Evolutionary conservation across 2,888 invertebrate species (phyloP), one percentile per base, ranked within the genome.

Genomic region (Drosophila paranaensis): DNA sequence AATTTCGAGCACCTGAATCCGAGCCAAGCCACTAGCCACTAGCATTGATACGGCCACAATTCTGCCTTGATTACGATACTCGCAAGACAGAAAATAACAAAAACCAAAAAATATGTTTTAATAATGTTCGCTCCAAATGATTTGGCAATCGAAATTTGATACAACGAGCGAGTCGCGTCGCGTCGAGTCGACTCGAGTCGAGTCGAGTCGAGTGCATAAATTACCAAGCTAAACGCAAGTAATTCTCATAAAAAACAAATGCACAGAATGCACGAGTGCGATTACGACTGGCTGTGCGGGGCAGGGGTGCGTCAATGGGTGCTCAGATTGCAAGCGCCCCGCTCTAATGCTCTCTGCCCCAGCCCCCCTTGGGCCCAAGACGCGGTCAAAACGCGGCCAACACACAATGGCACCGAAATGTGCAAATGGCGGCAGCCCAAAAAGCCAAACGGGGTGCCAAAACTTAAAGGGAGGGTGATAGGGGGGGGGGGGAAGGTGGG

Each of bases 81-180:
- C 51, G 8, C 27, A 57, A 37, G 53, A 50, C 50, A 6, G 42
- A 57, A 45, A 43, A 45, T 35, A 25, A 30, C 30, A 48, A 42
- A 56, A 56, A 33, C 14, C 37, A 53, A 54, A 57, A 66, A 70
- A 80, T 77, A 57, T 73, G 75, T 81, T 78, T 86, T 73, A 77
- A 80, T 89, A 83, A 79, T 64, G 82, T 68, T 56, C 77, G 77
- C 67, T 81, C 66, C 68, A 55, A 55, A 60, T 65, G 69, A 77
- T 85, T 89, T 82, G 69, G 89, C 79, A 89, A 84, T 89, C 73
- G 68, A 69, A 88, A 89, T 72, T 67, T 75, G 68, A 83, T 71
- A 83, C 75, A 63, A 78, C 37, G 45, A 62, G 51, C 45, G 46
- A 71, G 69, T 61, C 56, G 73, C 20, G 20, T 51, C 37, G 53